Evolutionary conservation across 2,113 vertebrate species (phyloP).

Genomic region (Microcebus lehilahytsara): DNA sequence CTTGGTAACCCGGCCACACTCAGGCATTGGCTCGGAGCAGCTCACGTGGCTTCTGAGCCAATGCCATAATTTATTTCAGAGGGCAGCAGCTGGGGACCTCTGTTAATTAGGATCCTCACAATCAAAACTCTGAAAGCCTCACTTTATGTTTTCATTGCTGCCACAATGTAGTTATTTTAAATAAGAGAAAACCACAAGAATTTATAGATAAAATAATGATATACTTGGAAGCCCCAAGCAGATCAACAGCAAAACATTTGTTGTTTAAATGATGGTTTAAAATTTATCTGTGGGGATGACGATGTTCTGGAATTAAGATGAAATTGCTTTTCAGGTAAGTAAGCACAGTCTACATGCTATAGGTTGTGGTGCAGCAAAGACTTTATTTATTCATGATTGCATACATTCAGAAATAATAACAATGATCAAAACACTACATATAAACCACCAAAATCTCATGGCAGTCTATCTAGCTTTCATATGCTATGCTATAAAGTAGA

Average conservation of each 20-base stretch:
- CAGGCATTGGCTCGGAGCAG: not conserved
- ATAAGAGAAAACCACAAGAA: constrained; percentile 5
- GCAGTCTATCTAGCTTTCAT: constrained; percentile 10
- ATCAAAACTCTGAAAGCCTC: not conserved
- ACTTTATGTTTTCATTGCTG: not conserved
- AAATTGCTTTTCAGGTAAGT: constrained; percentile 49
- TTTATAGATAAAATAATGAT: not conserved
- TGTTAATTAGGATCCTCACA: not conserved
- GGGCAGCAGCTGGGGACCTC: not conserved
- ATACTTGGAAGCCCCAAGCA: not conserved
- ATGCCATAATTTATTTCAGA: not conserved
- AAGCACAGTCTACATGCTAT: not conserved
- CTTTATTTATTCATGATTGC: constrained; percentile 22
- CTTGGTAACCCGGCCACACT: not conserved
- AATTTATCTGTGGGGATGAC: not conserved
- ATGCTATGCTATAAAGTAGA: not conserved
- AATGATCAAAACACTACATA: not conserved
- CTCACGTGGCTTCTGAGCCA: not conserved
- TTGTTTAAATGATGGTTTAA: constrained; percentile 51
- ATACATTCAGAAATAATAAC: constrained; percentile 2
- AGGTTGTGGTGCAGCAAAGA: not conserved
- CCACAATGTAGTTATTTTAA: not conserved
- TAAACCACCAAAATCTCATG: constrained; percentile 9
- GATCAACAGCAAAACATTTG: constrained; percentile 29
- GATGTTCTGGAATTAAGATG: constrained; percentile 10